phyloP scores from a whole-genome alignment of 37 sponge, comb jelly and placozoan genomes.

The Ianthella basta region DNA sequence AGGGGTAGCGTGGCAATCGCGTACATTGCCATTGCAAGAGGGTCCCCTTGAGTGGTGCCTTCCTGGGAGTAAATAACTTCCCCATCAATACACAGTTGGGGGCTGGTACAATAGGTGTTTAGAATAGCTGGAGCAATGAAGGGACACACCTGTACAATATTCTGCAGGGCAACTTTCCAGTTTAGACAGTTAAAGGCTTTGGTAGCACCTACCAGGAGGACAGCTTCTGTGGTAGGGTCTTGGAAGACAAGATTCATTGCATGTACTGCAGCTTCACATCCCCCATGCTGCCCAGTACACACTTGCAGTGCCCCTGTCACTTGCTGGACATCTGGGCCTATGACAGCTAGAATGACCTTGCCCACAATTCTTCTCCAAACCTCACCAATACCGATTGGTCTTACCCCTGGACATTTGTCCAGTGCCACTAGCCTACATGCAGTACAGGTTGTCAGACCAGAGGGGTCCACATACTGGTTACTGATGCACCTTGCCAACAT shows the following conservation, averaged over 20 bases:
- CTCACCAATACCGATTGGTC: too few species aligned
- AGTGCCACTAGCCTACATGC: too few species aligned
- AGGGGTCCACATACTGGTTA: too few species aligned
- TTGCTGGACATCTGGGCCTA: too few species aligned
- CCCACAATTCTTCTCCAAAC: too few species aligned
- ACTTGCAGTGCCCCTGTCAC: too few species aligned
- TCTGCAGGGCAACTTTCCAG: slow-evolving; percentile 3
- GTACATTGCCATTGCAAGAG: slow-evolving; percentile 4
- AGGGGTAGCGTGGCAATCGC: background rate
- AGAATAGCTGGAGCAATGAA: background rate
- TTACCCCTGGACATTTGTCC: too few species aligned
- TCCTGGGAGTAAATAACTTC: background rate
- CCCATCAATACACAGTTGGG: background rate
- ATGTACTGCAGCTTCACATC: background rate
- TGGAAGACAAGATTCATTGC: background rate
- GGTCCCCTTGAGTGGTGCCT: slow-evolving; percentile 13
- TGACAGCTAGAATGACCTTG: too few species aligned
- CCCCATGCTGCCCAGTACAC: too few species aligned
- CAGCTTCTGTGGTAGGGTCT: background rate
- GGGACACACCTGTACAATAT: background rate
- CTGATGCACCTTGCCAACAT: too few species aligned
- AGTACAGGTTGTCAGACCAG: too few species aligned
- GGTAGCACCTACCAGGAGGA: background rate
- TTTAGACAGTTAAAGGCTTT: background rate
- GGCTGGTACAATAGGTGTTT: background rate